Evolutionary conservation across 2,113 vertebrate species (phyloP).

Genomic region (Rhabdornis inornatus): DNA sequence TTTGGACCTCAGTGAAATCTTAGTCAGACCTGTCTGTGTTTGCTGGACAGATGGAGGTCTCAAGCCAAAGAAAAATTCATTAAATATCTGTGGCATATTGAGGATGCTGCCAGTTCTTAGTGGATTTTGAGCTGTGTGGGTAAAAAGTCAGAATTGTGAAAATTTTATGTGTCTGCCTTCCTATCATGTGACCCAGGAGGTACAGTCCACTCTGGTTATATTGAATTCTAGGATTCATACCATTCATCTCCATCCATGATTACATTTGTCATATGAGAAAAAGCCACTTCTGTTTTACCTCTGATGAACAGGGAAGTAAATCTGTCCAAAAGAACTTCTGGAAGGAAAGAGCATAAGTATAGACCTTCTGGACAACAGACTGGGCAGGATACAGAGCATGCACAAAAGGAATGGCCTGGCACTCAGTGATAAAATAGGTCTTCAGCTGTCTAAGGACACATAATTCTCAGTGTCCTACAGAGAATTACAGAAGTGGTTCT

Average conservation of each 20-base stretch:
- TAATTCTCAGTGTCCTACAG: not conserved
- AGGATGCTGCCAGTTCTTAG: not conserved
- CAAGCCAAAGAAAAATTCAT: not conserved
- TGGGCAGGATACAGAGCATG: not conserved
- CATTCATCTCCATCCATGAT: too few species aligned
- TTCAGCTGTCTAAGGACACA: not conserved
- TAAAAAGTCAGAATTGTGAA: not conserved
- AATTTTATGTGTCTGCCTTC: not conserved
- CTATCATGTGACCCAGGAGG: not conserved
- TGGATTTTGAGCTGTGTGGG: not conserved
- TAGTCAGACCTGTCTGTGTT: not conserved
- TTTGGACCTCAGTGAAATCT: not conserved
- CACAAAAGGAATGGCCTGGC: not conserved
- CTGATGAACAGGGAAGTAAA: not conserved
- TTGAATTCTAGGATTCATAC: not conserved
- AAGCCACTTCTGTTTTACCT: not conserved
- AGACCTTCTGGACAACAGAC: not conserved
- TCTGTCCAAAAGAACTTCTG: not conserved
- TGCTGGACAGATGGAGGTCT: not conserved
- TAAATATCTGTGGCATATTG: not conserved
- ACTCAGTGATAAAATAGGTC: not conserved
- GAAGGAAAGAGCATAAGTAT: fast-evolving
- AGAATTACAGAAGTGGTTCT: not conserved
- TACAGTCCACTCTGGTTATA: not conserved
- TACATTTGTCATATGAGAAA: not conserved